Conservation (phyloP, 2,797 vertebrate species). For the Agapornis canus region DNA sequence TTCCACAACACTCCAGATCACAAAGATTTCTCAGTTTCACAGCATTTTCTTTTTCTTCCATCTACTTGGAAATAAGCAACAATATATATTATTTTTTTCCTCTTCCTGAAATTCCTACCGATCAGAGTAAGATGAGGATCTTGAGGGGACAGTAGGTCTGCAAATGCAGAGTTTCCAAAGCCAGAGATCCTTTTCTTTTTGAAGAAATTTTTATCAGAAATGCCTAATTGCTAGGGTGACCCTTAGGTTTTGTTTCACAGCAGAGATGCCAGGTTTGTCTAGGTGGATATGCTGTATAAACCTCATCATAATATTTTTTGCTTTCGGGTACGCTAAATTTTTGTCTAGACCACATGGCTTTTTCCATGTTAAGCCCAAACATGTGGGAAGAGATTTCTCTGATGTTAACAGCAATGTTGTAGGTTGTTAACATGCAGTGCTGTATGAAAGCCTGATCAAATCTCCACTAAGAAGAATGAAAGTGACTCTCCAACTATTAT, state of each 20-base stretch:
- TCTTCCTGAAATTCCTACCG: not conserved
- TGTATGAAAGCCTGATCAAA: not conserved
- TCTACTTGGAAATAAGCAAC: not conserved
- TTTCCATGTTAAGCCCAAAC: not conserved
- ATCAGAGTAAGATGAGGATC: not conserved
- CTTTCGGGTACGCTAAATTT: not conserved
- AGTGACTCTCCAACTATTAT: not conserved
- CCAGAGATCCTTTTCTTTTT: not conserved
- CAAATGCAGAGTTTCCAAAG: not conserved
- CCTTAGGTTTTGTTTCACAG: not conserved
- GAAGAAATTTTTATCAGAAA: not conserved
- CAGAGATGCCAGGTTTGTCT: not conserved
- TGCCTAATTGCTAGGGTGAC: not conserved
- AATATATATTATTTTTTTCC: not conserved
- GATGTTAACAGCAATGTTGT: not conserved
- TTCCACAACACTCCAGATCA: not conserved
- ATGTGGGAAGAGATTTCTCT: not conserved
- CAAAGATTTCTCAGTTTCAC: not conserved
- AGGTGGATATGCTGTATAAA: not conserved
- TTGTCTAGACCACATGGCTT: not conserved
- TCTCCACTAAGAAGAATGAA: not conserved
- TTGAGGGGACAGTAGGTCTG: not conserved
- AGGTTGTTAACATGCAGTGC: not conserved
- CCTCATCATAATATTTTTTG: not conserved
- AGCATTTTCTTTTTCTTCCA: not conserved